These are phyloP conservation scores for Drosophila limbata DNA, from an alignment of 2,888 invertebrate species.

Conservation along the genomic window DNA sequence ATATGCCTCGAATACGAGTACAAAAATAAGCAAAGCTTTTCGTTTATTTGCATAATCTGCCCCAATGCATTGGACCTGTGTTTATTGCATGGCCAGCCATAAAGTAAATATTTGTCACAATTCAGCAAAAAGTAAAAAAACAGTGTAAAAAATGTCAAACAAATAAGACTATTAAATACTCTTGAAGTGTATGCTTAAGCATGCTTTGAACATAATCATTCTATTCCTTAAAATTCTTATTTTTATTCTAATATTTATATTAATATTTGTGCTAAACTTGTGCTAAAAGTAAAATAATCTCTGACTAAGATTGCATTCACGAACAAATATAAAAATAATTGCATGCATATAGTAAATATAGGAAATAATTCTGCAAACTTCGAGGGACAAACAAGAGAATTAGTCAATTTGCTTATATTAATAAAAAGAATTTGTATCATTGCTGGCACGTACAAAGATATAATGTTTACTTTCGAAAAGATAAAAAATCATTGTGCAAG, in stretches of 20 bases:
- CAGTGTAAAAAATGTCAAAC: slow-evolving; percentile 2
- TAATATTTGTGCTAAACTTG: background rate
- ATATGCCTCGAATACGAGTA: slow-evolving; percentile 20
- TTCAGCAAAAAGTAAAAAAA: slow-evolving; percentile 7
- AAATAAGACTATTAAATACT: slow-evolving; percentile 3
- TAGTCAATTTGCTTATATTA: background rate
- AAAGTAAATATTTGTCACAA: slow-evolving; percentile 42
- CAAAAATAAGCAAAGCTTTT: slow-evolving; percentile 43
- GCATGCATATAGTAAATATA: background rate
- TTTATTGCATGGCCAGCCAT: slow-evolving; percentile 35
- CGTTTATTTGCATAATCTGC: slow-evolving; percentile 48
- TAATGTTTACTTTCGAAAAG: background rate
- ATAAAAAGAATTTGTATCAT: too few relatives aligned
- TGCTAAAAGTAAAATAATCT: background rate
- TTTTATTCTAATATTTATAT: background rate
- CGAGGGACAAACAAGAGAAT: background rate
- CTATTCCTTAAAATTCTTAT: too few relatives aligned
- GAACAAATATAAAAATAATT: background rate
- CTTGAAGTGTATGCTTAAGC: too few relatives aligned
- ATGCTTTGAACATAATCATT: too few relatives aligned
- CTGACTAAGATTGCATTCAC: background rate
- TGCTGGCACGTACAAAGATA: too few relatives aligned
- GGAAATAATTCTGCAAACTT: background rate
- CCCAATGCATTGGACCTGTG: slow-evolving; percentile 34
- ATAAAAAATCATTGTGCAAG: background rate